phyloP scores from a whole-genome alignment of 1,140 invertebrate genomes.

The Neotoxoptera formosana region DNA sequence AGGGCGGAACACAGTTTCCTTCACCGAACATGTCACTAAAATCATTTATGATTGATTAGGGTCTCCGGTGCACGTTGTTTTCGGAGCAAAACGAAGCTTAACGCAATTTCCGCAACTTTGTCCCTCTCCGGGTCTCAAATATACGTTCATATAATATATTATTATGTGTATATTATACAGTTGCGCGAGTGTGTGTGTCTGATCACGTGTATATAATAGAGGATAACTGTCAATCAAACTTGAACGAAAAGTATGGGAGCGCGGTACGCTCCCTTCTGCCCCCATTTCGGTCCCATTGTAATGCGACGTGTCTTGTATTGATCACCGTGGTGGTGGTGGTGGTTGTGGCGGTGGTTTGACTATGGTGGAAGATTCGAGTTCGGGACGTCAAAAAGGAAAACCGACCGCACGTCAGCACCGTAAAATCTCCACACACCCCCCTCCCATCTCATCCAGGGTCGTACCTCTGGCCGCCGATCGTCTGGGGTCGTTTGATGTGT shows the following conservation, averaged over 20 bases:
- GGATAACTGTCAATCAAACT: conserved; percentile 39
- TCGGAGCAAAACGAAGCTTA: background rate
- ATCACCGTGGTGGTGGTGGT: background rate
- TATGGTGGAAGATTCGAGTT: background rate
- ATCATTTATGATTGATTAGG: conserved; percentile 31
- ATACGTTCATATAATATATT: background rate
- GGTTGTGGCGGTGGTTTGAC: no score
- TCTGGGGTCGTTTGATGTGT: background rate
- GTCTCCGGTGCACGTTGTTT: conserved; percentile 2
- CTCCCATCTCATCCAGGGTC: background rate
- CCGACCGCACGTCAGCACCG: background rate
- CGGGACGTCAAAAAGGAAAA: conserved; percentile 1
- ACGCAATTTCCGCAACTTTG: conserved; percentile 36
- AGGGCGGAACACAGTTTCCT: background rate
- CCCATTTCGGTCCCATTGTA: background rate
- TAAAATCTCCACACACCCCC: background rate
- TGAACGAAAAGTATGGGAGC: background rate
- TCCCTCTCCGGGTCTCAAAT: conserved; percentile 12
- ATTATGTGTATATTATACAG: background rate
- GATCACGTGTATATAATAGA: background rate
- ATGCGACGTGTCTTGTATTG: background rate
- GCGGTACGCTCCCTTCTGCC: background rate
- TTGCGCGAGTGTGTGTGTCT: background rate
- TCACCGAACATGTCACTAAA: background rate
- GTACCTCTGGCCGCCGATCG: background rate